Evolutionary conservation across 2,888 invertebrate genomes (phyloP).

Genomic region (Lasioglossum oenotherae): DNA sequence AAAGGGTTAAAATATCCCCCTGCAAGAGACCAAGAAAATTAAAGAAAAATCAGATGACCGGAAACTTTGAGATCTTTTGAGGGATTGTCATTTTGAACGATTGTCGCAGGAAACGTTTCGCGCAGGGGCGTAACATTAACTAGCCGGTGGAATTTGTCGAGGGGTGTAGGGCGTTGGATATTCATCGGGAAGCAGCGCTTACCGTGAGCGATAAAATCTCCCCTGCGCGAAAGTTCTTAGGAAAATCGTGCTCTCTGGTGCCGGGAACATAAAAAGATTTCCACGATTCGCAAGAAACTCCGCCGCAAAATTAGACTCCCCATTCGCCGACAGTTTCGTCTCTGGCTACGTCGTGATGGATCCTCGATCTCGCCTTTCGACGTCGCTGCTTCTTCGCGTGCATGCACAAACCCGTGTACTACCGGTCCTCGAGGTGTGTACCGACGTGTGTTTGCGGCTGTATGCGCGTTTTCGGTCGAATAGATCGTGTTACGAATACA

Average conservation of each 20-base stretch:
- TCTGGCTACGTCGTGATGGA: conserved; percentile 35
- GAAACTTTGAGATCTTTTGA: not conserved
- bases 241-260: conserved; percentile 27
- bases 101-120: not conserved
- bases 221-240: conserved; percentile 22
- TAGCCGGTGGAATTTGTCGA: conserved; percentile 8
- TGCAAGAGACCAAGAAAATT: not conserved
- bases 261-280: conserved; percentile 48
- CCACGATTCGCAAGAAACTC: conserved; percentile 38
- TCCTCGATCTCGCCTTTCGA: conserved; percentile 45
- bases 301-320: conserved; percentile 41
- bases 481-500: conserved; percentile 35
- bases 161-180: not conserved
- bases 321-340: conserved; percentile 31
- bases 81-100: not conserved
- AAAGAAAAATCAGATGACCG: not conserved
- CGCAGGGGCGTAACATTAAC: conserved; percentile 26
- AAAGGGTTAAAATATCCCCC: not conserved
- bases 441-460: conserved; percentile 6
- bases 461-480: conserved; percentile 31
- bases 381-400: conserved; percentile 27
- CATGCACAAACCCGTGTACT: conserved; percentile 9
- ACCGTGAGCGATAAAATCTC: conserved; percentile 47
- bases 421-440: not conserved
- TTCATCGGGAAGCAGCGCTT: conserved; percentile 24